Base-by-base conservation (phyloP, 2,113 vertebrate genomes). In the Anas platyrhynchos region DNA sequence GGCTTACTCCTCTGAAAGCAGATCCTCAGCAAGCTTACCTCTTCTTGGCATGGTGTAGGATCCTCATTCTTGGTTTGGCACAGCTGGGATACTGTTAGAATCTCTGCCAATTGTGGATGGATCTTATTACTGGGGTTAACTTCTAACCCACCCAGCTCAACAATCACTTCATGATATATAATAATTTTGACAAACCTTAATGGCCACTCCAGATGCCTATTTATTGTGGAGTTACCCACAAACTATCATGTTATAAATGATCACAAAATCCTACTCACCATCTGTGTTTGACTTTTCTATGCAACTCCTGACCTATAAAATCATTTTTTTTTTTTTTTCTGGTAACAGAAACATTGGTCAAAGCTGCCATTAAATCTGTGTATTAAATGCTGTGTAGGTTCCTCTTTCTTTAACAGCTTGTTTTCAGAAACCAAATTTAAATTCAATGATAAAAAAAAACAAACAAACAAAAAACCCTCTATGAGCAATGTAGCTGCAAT, bases 131-230 rank as follows among this genome's bases (percentile, higher is more conserved):
- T 22, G 85, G 88, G 90, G 84, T 91, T 95, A 95, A 91, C 31
- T 88, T 87, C 71, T 91, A 94, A 91, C 59, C 78, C 72, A 69
- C 67, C n/a, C 90, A 86, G 65, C 36, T 68, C 38, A 59, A 86
- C 69, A 38, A 73, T 80, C 44, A 77, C 82, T 83, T 84, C 71
- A 92, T 92, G 74, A 80, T 55, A 27, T 83, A n/a, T 82, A 92
- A 87, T 92, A 91, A 66, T 92, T 94, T 77, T 92, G 87, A 94
- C 87, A 94, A 91, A 79, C 18, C n/a, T 79, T 89, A 94, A 87
- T 85, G 71, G 79, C 67, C 41, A 50, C 92, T 92, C 84, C 94
- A 95, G 84, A 85, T 92, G 93, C 55, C 58, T 22, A 50, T 66
- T 91, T 91, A 82, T 65, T 92, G 80, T 92, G 77, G 74, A 78